A percentile compares a stretch with the other conserved stretches of the same genome.
These are phyloP conservation scores for Heliconius hermathena DNA, from an alignment of 1,140 invertebrate species.

Conservation along the genomic window DNA sequence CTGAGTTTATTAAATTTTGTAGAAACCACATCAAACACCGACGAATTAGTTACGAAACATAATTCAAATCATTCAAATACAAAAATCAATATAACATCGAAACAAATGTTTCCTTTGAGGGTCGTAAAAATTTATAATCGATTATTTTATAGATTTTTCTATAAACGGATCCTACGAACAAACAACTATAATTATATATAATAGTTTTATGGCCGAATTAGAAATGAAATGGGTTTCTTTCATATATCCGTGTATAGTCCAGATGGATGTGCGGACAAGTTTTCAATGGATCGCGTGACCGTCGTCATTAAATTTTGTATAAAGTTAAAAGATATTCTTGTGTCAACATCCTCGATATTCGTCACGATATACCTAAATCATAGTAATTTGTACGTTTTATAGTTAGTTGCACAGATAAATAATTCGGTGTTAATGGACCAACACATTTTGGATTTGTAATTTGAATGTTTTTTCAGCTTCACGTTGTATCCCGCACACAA, in stretches of 20 bases:
- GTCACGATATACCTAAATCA: conserved; percentile 30
- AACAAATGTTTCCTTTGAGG: conserved; percentile 47
- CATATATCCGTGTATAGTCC: conserved; percentile 52
- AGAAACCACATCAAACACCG: conserved; percentile 41
- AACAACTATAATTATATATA: conserved; percentile 52
- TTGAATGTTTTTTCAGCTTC: too few species aligned
- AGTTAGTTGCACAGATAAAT: conserved; percentile 25
- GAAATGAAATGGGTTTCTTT: conserved; percentile 51
- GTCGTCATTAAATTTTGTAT: conserved; percentile 28
- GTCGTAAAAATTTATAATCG: conserved; percentile 52
- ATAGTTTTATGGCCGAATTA: conserved; percentile 52
- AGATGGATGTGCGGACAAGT: conserved; percentile 30
- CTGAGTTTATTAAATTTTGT: conserved; percentile 23
- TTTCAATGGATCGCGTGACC: conserved; percentile 54
- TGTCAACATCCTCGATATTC: conserved; percentile 38
- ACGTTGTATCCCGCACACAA: too few species aligned
- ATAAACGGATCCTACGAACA: conserved; percentile 53
- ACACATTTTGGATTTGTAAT: neutral
- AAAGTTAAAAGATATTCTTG: conserved; percentile 29
- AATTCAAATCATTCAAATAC: conserved; percentile 42
- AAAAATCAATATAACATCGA: conserved; percentile 43
- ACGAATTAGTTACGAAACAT: conserved; percentile 45
- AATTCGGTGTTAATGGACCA: conserved; percentile 24
- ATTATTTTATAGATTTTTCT: conserved; percentile 59
- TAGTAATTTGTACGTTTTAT: conserved; percentile 25